phyloP scores from a whole-genome alignment of 2,888 invertebrate species.

The Panopea generosa region DNA sequence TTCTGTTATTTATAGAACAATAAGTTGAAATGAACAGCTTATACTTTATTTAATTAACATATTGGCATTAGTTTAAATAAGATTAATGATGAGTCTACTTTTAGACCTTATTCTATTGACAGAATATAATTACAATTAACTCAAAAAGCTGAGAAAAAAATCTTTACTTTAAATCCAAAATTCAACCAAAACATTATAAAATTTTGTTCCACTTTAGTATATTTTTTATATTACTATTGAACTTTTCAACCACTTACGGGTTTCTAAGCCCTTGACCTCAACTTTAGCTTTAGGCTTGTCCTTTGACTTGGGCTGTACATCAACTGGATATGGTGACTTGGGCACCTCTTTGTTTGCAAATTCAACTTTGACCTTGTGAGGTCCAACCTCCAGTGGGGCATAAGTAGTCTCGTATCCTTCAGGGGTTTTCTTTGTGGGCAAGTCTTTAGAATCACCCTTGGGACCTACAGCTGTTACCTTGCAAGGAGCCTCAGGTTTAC shows the following conservation, averaged over 20 bases:
- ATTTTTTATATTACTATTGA: too few species aligned
- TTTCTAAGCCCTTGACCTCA: conserved; percentile 55
- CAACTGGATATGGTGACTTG: conserved; percentile 82
- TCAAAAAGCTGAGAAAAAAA: too few species aligned
- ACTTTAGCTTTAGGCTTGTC: conserved; percentile 21
- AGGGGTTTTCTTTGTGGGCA: conserved; percentile 91
- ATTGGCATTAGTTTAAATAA: background rate
- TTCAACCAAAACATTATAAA: too few species aligned
- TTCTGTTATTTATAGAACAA: too few species aligned
- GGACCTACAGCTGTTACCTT: conserved; percentile 78
- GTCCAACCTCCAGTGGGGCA: conserved; percentile 84
- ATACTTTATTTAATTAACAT: background rate
- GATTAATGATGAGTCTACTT: too few species aligned
- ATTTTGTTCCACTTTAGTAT: too few species aligned
- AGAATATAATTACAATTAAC: too few species aligned
- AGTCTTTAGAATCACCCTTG: conserved; percentile 88
- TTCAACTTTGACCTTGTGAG: conserved; percentile 84
- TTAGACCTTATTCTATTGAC: too few species aligned
- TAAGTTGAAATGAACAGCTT: background rate
- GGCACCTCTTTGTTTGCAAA: conserved; percentile 83
- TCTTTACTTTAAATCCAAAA: too few species aligned
- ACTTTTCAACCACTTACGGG: conserved; percentile 39
- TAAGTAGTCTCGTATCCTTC: conserved; percentile 88
- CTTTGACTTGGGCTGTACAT: conserved; percentile 68
- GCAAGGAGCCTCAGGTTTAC: conserved; percentile 65